A percentile compares a stretch with the other conserved stretches of the same genome.
Conservation (phyloP, 23 tunicate genomes). For the Trididemnum nubilum region DNA sequence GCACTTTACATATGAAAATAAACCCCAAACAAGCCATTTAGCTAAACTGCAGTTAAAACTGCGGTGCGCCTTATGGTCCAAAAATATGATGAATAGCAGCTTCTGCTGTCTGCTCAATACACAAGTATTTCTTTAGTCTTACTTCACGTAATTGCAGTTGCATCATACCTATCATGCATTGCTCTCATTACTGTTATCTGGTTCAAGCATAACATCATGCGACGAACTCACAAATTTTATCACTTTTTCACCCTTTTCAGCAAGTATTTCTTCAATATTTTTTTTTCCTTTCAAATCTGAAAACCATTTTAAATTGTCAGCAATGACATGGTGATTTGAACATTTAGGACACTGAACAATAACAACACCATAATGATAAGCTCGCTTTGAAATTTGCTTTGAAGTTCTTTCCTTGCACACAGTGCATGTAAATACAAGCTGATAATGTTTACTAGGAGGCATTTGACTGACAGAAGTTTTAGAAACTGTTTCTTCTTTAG, state of each 20-base stretch:
- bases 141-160: too few relatives aligned
- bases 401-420: conserved; percentile 68
- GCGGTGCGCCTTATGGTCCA: too few relatives aligned
- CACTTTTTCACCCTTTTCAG: conserved; percentile 92
- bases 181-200: neutral
- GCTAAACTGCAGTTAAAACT: too few relatives aligned
- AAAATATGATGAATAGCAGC: too few relatives aligned
- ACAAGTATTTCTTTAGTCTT: too few relatives aligned
- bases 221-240: conserved; percentile 33
- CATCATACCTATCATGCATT: too few relatives aligned
- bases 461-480: neutral
- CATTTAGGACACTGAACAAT: conserved; percentile 90
- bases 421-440: conserved; percentile 82
- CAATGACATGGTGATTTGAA: conserved; percentile 84
- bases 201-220: conserved; percentile 64
- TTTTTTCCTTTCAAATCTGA: conserved; percentile 89
- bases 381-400: conserved; percentile 80
- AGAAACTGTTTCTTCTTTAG: neutral
- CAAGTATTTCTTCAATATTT: conserved; percentile 96
- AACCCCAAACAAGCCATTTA: too few relatives aligned
- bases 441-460: conserved; percentile 46
- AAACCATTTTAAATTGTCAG: conserved; percentile 94
- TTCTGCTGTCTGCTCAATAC: too few relatives aligned
- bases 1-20: too few relatives aligned
- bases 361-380: conserved; percentile 94